Conservation (phyloP, 2,888 invertebrate genomes). For the Taenaris catops region DNA sequence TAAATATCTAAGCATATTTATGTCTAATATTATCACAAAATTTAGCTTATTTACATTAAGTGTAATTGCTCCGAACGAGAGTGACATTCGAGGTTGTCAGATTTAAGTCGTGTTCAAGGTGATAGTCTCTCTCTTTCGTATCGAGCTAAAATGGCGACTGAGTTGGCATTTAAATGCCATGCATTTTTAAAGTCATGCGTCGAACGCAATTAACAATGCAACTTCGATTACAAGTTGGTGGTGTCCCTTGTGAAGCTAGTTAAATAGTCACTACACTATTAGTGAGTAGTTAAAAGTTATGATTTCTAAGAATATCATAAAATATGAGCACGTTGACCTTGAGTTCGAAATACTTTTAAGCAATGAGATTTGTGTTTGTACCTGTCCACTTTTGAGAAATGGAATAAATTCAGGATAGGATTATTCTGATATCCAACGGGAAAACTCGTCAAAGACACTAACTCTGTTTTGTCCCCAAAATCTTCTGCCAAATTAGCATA, state of each 20-base stretch:
- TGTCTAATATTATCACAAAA: too few species aligned
- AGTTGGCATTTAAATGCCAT: slow-evolving; percentile 79
- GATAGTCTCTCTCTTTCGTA: slow-evolving; percentile 71
- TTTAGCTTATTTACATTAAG: slow-evolving; percentile 2
- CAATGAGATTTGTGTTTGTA: too few species aligned
- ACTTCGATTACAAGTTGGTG: slow-evolving; percentile 62
- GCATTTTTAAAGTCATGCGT: slow-evolving; percentile 74
- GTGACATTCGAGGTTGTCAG: slow-evolving; percentile 76
- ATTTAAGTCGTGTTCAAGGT: slow-evolving; percentile 77
- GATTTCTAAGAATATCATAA: slow-evolving; percentile 49
- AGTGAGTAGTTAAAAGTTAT: slow-evolving; percentile 48
- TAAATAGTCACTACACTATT: slow-evolving; percentile 49
- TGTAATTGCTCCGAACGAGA: slow-evolving; percentile 50
- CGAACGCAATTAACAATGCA: slow-evolving; percentile 71
- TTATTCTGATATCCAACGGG: too few species aligned
- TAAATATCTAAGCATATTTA: too few species aligned
- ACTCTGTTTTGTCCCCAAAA: too few species aligned
- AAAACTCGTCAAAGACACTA: too few species aligned
- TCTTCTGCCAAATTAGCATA: too few species aligned
- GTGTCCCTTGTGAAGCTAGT: slow-evolving; percentile 54
- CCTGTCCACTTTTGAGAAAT: too few species aligned
- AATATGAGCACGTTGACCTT: slow-evolving; percentile 31
- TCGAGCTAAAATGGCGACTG: slow-evolving; percentile 70
- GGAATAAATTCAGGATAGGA: too few species aligned
- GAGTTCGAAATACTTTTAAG: too few species aligned